Conservation (phyloP, 1,140 invertebrate species). For the Temnothorax curvispinosus region DNA sequence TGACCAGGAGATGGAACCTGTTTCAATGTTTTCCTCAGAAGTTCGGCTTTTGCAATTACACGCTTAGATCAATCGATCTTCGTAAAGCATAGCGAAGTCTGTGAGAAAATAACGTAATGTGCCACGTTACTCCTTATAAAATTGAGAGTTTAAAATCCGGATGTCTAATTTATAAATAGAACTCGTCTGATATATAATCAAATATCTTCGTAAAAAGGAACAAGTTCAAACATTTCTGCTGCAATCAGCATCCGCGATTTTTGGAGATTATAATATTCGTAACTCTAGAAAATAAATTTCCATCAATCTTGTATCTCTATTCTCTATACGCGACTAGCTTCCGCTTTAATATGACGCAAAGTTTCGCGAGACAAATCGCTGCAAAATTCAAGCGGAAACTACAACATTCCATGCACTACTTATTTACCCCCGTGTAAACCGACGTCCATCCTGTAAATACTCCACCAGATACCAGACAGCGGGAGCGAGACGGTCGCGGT, state of each 20-base stretch:
- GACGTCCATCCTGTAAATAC: conserved; percentile 86
- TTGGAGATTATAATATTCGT: background rate
- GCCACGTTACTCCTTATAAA: background rate
- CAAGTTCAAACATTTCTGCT: background rate
- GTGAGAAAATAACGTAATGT: background rate
- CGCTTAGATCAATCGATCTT: background rate
- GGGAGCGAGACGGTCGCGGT: conserved; percentile 86
- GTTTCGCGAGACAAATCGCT: background rate
- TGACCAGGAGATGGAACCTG: conserved; percentile 85
- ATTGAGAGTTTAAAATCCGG: background rate
- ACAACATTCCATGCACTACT: background rate
- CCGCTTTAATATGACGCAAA: background rate
- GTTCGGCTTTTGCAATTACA: background rate
- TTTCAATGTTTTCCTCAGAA: conserved; percentile 51
- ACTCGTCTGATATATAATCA: background rate
- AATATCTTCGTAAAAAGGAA: background rate
- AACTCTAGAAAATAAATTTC: background rate
- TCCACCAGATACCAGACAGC: conserved; percentile 88
- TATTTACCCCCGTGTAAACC: conserved; percentile 76
- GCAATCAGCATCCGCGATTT: background rate
- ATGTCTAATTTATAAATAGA: background rate
- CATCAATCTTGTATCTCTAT: background rate
- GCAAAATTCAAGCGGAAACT: background rate
- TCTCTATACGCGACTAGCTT: background rate
- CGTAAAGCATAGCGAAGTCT: background rate